These are phyloP conservation scores for Busseola fusca DNA, from an alignment of 2,888 invertebrate genomes.

Conservation along the genomic window DNA sequence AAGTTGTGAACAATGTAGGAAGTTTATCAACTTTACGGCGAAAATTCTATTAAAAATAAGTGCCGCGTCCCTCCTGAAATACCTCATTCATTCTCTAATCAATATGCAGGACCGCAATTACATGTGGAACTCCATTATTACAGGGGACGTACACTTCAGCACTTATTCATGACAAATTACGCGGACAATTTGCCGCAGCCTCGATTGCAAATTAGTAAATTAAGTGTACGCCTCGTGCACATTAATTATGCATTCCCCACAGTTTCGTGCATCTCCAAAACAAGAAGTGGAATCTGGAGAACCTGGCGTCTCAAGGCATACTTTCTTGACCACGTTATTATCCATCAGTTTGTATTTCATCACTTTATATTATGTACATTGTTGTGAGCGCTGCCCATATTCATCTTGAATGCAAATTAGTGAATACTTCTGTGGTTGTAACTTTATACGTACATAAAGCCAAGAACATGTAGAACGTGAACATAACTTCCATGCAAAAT, in stretches of 20 bases:
- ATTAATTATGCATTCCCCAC: conserved; percentile 77
- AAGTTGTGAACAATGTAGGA: conserved; percentile 32
- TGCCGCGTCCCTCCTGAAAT: conserved; percentile 3
- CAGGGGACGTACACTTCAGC: conserved; percentile 46
- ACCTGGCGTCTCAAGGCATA: conserved; percentile 69
- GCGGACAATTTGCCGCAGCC: conserved; percentile 66
- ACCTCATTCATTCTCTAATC: conserved; percentile 32
- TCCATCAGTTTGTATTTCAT: conserved; percentile 57
- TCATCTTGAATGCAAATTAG: conserved; percentile 43
- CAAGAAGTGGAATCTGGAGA: conserved; percentile 67
- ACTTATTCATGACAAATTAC: conserved; percentile 67
- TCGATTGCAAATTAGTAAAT: conserved; percentile 71
- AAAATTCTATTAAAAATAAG: conserved; percentile 5
- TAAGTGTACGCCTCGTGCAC: conserved; percentile 66
- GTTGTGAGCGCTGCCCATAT: conserved; percentile 41
- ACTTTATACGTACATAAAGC: conserved; percentile 33
- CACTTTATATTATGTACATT: conserved; percentile 46
- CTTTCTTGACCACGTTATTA: conserved; percentile 69
- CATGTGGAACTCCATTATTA: conserved; percentile 38
- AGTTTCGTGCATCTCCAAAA: conserved; percentile 72
- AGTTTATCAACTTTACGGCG: not conserved
- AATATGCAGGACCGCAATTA: conserved; percentile 47
- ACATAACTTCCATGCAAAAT: conserved; percentile 60
- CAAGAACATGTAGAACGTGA: conserved; percentile 43
- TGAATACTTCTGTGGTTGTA: conserved; percentile 22